phyloP scores from a whole-genome alignment of 2,797 vertebrate species.

The Podarcis lilfordi region DNA sequence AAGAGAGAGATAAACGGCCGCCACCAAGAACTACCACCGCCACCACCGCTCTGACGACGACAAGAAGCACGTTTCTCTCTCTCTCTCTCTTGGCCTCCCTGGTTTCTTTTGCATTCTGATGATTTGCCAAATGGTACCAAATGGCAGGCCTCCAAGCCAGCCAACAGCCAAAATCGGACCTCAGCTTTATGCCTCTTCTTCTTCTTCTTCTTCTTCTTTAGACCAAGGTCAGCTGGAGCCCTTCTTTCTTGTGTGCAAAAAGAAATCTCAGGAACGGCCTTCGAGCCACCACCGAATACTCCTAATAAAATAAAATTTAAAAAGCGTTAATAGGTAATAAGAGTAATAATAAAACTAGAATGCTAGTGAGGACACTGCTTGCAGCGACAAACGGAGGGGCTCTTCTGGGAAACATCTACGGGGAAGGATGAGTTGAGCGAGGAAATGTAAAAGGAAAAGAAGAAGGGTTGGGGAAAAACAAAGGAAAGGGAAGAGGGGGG shows the following conservation, averaged over 20 bases:
- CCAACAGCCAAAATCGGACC: slow-evolving; percentile 80
- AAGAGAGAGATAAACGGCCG: slow-evolving; percentile 51
- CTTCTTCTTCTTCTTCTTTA: slow-evolving; percentile 2
- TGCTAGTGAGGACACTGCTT: slow-evolving; percentile 28
- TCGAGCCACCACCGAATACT: slow-evolving; percentile 77
- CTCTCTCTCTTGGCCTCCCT: slow-evolving; percentile 39
- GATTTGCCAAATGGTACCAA: slow-evolving; percentile 82
- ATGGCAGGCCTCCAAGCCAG: slow-evolving; percentile 70
- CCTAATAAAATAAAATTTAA: slow-evolving; percentile 47
- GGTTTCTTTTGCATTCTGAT: slow-evolving; percentile 72
- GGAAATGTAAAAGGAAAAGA: slow-evolving; percentile 19
- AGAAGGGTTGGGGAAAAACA: slow-evolving; percentile 51
- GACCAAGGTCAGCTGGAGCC: slow-evolving; percentile 71
- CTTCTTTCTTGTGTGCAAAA: slow-evolving; percentile 71
- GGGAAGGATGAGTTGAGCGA: slow-evolving; percentile 51
- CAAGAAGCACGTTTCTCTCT: background rate
- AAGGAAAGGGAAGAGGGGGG: slow-evolving; percentile 57
- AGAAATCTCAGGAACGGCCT: slow-evolving; percentile 87
- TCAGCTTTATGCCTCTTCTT: slow-evolving; percentile 79
- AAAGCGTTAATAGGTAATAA: slow-evolving; percentile 66
- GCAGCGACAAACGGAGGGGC: slow-evolving; percentile 68
- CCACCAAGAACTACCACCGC: background rate
- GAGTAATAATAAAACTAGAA: slow-evolving; percentile 16
- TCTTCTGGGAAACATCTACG: slow-evolving; percentile 62
- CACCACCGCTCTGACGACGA: background rate